Evolutionary conservation across 2,797 vertebrate species (phyloP), one percentile per base, ranked within the genome.

Genomic region (Oreochromis mossambicus): DNA sequence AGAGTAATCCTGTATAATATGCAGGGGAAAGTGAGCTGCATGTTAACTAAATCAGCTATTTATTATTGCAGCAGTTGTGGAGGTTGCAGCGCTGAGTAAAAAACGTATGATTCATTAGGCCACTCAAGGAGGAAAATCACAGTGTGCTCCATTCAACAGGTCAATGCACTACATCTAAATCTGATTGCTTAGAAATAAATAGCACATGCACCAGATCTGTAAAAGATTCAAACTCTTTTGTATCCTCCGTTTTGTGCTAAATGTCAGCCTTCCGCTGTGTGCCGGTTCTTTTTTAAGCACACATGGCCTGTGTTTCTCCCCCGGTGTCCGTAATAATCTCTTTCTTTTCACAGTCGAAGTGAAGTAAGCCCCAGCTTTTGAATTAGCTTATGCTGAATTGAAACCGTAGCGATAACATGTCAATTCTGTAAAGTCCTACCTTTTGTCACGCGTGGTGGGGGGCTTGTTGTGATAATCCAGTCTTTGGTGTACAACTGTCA

Each of bases 401-500:
- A 81, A 87, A 83, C 56, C 80, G 77, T 61, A 24, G 84, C 36
- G 84, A 34, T 89, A 86, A 83, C 76, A 77, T 50, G 43, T 78
- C 46, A 77, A 81, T 84, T 91, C 78, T 83, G 77, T 75, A 56
- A 81, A 83, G 68, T 90, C 94, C 88, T 95, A 95, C 95, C 93
- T 95, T 91, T 92, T 84, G 86, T 87, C 7, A 66, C 36, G 7
- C 11, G 58, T 38, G 6, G 80, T 75, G 19, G 58, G 10, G 58
- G 19, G 38, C 66, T 77, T 88, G 87, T 90, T 89, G 85, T 82
- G 86, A 89, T 95, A 94, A 95, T 95, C 93, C 95, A 63, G 84
- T 88, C 80, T 86, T 78, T 83, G 82, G 89, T 81, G 86, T 89
- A 34, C 81, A 91, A 92, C 89, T 92, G 93, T 95, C 93, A 94